phyloP scores from a whole-genome alignment of 2,797 vertebrate species.

The Odontamblyopus lacepedii region DNA sequence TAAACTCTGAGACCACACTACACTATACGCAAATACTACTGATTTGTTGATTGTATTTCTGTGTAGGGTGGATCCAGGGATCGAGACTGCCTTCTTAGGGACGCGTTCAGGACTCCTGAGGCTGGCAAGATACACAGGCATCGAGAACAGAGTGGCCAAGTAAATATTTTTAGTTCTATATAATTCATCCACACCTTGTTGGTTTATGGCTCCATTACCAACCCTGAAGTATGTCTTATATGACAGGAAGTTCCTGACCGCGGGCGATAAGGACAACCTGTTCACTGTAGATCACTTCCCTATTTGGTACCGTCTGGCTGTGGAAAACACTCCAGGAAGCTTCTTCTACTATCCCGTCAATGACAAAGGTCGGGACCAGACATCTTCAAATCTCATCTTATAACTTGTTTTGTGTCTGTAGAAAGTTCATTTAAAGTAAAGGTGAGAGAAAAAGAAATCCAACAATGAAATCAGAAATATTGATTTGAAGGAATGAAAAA shows the following conservation, averaged over 20 bases:
- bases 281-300: constrained; percentile 95
- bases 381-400: neutral
- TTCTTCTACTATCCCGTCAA: constrained; percentile 86
- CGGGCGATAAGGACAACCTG: constrained; percentile 83
- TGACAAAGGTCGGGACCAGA: constrained; percentile 77
- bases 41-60: neutral
- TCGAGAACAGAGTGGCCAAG: constrained; percentile 86
- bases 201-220: neutral
- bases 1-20: no score
- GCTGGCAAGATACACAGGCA: constrained; percentile 81
- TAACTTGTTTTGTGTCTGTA: neutral
- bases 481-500: no score
- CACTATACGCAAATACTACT: no score
- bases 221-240: neutral
- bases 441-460: neutral
- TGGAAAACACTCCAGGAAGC: constrained; percentile 84
- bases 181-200: neutral
- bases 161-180: constrained; percentile 37
- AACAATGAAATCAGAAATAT: no score
- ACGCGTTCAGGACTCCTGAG: constrained; percentile 90
- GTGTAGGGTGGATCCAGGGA: constrained; percentile 74
- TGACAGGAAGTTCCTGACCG: constrained; percentile 85
- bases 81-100: constrained; percentile 90
- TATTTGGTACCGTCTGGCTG: constrained; percentile 92
- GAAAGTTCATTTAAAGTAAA: neutral